These are phyloP conservation scores for Crocidura indochinensis DNA, from an alignment of 2,797 vertebrate genomes.

Conservation along the genomic window DNA sequence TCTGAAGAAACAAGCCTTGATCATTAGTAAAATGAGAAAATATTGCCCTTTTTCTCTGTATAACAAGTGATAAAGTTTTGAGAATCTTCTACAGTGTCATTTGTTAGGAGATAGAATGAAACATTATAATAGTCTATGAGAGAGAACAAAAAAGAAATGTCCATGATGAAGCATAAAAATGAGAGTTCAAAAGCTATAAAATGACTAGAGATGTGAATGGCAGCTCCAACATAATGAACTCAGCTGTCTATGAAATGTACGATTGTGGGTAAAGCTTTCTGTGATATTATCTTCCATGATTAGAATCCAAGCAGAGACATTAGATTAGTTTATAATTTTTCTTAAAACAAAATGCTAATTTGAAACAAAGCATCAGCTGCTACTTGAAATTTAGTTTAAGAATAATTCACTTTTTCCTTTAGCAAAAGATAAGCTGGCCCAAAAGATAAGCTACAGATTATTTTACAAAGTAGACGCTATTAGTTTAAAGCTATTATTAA, in stretches of 20 bases:
- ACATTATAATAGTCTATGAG: constrained; percentile 67
- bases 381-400: constrained; percentile 63
- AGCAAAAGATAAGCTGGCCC: too few relatives aligned
- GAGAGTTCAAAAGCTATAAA: constrained; percentile 58
- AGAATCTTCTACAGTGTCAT: constrained; percentile 2
- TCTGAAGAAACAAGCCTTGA: constrained; percentile 24
- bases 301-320: constrained; percentile 60
- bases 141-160: constrained; percentile 69
- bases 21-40: constrained; percentile 46
- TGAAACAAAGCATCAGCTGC: constrained; percentile 57
- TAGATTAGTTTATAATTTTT: constrained; percentile 55
- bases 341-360: constrained; percentile 73
- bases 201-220: constrained; percentile 57
- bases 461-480: constrained; percentile 40
- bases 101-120: constrained; percentile 41
- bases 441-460: neutral
- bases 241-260: constrained; percentile 66
- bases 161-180: constrained; percentile 50
- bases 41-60: constrained; percentile 3
- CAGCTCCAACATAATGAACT: constrained; percentile 69
- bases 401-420: constrained; percentile 47
- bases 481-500: constrained; percentile 41
- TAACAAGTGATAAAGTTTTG: neutral
- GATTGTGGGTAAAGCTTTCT: constrained; percentile 48
- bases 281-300: constrained; percentile 65